Conservation (phyloP, 2,888 invertebrate genomes). For the Tetragonisca angustula region DNA sequence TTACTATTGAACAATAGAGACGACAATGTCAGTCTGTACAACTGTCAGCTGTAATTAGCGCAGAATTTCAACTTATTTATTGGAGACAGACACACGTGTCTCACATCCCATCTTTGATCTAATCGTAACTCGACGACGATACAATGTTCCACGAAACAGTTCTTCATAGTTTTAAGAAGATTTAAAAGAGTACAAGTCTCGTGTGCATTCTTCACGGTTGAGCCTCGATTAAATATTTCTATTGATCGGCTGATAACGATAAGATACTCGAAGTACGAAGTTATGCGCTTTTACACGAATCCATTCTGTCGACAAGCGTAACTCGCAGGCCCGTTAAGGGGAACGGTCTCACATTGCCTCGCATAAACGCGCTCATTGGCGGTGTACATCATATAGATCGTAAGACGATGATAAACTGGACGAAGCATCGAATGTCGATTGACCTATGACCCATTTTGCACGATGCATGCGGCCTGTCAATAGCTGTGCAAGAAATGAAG, state of each 20-base stretch:
- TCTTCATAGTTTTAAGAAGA: neutral
- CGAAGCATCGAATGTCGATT: slow-evolving; percentile 66
- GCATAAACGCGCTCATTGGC: slow-evolving; percentile 7
- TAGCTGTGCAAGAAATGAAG: slow-evolving; percentile 44
- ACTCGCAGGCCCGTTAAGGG: neutral
- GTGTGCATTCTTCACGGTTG: neutral
- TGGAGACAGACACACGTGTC: no score
- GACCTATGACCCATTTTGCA: slow-evolving; percentile 66
- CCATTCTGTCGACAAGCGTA: slow-evolving; percentile 6
- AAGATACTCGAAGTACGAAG: neutral
- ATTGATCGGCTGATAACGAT: neutral
- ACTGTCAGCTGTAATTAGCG: no score
- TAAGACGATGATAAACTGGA: slow-evolving; percentile 67
- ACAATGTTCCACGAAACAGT: neutral
- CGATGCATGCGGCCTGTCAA: neutral
- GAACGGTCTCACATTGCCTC: neutral
- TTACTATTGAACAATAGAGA: no score
- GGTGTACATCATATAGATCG: slow-evolving; percentile 33
- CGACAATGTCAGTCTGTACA: no score
- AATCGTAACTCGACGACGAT: no score
- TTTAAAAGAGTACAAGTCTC: neutral
- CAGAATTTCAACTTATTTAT: no score
- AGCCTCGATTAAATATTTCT: neutral
- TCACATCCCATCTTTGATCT: no score
- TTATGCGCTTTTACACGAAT: neutral